Base-by-base conservation (phyloP, 2,888 invertebrate genomes). In the Drosophila demipolita region DNA sequence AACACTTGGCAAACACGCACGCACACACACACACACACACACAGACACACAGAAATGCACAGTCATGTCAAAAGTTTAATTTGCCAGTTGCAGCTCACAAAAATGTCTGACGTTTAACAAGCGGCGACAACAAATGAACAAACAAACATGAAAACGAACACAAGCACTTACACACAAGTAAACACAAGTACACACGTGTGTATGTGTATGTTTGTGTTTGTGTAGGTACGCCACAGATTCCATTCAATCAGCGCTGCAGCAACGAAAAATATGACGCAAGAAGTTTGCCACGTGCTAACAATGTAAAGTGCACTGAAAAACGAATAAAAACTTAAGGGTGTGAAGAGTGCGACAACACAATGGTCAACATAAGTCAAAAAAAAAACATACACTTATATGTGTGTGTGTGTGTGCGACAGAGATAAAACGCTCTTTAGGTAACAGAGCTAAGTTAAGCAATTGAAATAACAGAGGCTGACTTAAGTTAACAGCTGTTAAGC, bases 241-340 rank as follows among this genome's bases (percentile, higher is more conserved):
- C 66, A 80, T 82, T 78, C 82, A 82, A 82, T 78, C 82, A 81
- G 66, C 61, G 74, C 60, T 49, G 58, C 61, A 78, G 35, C 50
- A 66, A 55, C 59, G 59, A 63, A 50, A 63, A 65, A 58, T 59
- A 38, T 67, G 23, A 53, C 20, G 54, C 60, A 65, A 75, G 78
- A 71, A 66, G 69, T 80, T 80, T 80, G 62, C 75, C 82, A 73
- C 78, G 78, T 78, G 78, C 66, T 72, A 71, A 73, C 76, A 82
- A 70, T 72, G 75, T 76, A 78, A 87, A 74, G 75, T 83, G 75
- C 50, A 29, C 42, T 36, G 53, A 4, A 15, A 40, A 40, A 40
- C 33, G 52, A 12, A 38, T 15, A 38, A 36, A 40, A 68, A 29
- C 49, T 7, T 54, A 35, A n/a, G 7, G 11, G 65, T 62, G 68